Base-by-base conservation (phyloP, 2,113 vertebrate species). In the Callocephalon fimbriatum region DNA sequence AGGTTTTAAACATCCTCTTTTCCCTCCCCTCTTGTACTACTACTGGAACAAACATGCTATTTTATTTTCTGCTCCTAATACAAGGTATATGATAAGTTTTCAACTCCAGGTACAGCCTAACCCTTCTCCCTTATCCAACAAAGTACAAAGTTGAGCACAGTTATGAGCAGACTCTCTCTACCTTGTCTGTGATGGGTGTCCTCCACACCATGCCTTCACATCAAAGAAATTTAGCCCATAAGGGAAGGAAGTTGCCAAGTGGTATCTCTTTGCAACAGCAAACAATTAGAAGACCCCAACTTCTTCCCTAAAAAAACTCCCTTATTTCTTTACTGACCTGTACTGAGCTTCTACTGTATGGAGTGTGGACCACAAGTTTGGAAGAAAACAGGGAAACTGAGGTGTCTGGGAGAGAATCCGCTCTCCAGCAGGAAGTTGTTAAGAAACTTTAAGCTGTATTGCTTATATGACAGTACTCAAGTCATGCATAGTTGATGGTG, bases 401-500 rank as follows among this genome's bases (percentile, higher is more conserved):
- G 15, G 31, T 4, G 1, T 38, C 26, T 74, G 32, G 26, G 65
- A 42, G 6, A 74, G 12, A 62, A 88, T 63, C 2, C 4, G 27
- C 42, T 61, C 38, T 63, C 47, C 21, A 71, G 29, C 32, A 84
- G 16, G 8, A 62, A 31, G 18, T 42, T 12, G 10, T 23, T 32
- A 62, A 32, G 15, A 65, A 80, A 38, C 13, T 59, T 84, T 4
- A n/a, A 59, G 29, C 37, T 76, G 15, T 37, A 77, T 8, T 71
- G 38, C 45, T 71, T 47, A 53, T 2, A 81, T 15, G 31, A 50
- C 9, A 77, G 58, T 10, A n/a, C 23, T 85, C 9, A 56, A 90
- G 26, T 68, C 15, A 15, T 5, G 54, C 0, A 0, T 25, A 27
- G 66, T 14, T 75, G n/a, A 67, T 5, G 25, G 44, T 15, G 35